Conservation (phyloP, 2,797 vertebrate genomes). For the Etheostoma nigrum region DNA sequence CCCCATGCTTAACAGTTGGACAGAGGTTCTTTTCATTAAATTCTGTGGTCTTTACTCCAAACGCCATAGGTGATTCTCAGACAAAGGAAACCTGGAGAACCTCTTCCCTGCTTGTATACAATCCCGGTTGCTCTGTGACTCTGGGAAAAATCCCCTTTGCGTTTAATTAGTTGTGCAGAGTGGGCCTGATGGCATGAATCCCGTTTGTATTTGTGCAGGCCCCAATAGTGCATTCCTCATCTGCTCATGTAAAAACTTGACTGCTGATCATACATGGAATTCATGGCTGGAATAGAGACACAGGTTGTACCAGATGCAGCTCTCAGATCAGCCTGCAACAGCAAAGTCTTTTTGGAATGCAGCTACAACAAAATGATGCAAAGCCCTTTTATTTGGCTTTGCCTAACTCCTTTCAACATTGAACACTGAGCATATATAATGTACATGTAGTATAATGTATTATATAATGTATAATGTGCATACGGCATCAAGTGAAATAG, state of each 20-base stretch:
- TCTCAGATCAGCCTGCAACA: slow-evolving; percentile 30
- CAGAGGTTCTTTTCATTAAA: too few species aligned
- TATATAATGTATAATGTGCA: slow-evolving; percentile 10
- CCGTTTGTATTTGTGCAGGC: slow-evolving; percentile 64
- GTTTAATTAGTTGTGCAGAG: slow-evolving; percentile 72
- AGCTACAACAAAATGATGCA: neutral
- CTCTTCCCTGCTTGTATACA: slow-evolving; percentile 7
- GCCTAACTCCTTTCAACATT: neutral
- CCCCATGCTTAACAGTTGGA: too few species aligned
- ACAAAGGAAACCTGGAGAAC: slow-evolving; percentile 10
- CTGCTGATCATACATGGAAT: slow-evolving; percentile 58
- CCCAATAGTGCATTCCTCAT: slow-evolving; percentile 71
- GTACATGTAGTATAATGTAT: too few species aligned
- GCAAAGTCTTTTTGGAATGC: slow-evolving; percentile 2
- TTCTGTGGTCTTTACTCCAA: too few species aligned
- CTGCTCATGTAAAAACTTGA: slow-evolving; percentile 80
- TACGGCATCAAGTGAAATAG: slow-evolving; percentile 61
- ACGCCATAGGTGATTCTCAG: slow-evolving; percentile 3
- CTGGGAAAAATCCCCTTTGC: slow-evolving; percentile 54
- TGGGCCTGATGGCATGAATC: slow-evolving; percentile 58
- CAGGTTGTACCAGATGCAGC: slow-evolving; percentile 56
- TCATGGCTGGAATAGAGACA: slow-evolving; percentile 41
- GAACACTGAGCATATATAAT: neutral
- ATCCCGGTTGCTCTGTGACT: slow-evolving; percentile 41
- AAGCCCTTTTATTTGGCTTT: slow-evolving; percentile 5